Percentiles rank a stretch among this genome's conserved stretches.
Evolutionary conservation across 2,888 invertebrate genomes (phyloP).

Genomic region (Iselma pallidipennis): DNA sequence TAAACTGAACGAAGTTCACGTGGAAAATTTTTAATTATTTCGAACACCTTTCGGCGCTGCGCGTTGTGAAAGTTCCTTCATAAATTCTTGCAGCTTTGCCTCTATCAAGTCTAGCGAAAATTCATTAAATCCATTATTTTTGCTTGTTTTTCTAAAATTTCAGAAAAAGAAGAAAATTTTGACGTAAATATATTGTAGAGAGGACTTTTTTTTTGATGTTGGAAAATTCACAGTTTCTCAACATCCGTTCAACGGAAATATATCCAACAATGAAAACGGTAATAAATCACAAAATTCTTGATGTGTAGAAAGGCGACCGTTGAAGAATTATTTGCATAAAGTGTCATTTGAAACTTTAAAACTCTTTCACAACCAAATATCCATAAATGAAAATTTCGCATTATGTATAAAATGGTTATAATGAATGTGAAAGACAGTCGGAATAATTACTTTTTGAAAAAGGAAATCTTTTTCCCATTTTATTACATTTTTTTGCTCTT

Average conservation of each 20-base stretch:
- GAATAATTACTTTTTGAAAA: not conserved
- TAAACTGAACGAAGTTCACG: not conserved
- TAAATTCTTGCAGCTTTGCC: not conserved
- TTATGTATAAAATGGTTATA: not conserved
- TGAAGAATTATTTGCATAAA: slow-evolving; percentile 2
- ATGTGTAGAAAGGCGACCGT: not conserved
- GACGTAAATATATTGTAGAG: not conserved
- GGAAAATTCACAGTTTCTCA: not conserved
- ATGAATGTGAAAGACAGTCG: not conserved
- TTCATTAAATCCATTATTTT: not conserved
- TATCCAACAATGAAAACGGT: not conserved
- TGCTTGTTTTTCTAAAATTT: not conserved
- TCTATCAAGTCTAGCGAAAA: not conserved
- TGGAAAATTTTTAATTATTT: not conserved
- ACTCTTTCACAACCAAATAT: not conserved
- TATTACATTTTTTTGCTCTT: too few relatives aligned
- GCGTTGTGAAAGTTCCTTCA: not conserved
- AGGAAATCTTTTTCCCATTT: too few relatives aligned
- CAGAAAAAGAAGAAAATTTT: not conserved
- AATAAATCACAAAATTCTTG: slow-evolving; percentile 6
- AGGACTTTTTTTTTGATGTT: not conserved
- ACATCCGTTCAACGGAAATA: not conserved
- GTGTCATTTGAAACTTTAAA: slow-evolving; percentile 1
- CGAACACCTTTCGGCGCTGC: not conserved
- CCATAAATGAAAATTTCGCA: not conserved